Percentiles rank a stretch among this genome's conserved stretches.
phyloP scores from a whole-genome alignment of 2,888 invertebrate genomes.

The Archips crataeganus region DNA sequence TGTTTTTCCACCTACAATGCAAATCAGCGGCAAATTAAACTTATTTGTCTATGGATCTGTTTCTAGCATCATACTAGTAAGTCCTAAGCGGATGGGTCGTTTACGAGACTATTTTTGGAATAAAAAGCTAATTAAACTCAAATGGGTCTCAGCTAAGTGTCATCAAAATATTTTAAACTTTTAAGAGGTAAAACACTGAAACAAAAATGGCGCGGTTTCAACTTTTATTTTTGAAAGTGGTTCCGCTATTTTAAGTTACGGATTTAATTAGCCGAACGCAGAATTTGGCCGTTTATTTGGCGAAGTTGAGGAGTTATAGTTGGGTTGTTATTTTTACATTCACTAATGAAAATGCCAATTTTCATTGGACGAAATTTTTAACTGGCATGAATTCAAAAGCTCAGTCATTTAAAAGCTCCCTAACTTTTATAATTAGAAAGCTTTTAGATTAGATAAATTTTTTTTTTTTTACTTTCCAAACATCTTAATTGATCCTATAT shows the following conservation, averaged over 20 bases:
- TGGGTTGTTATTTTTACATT: conserved; percentile 19
- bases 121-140: too few relatives aligned
- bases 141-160: too few relatives aligned
- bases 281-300: conserved; percentile 38
- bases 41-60: too few relatives aligned
- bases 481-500: too few relatives aligned
- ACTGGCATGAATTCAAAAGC: conserved; percentile 12
- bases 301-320: conserved; percentile 31
- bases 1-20: too few relatives aligned
- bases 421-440: conserved; percentile 32
- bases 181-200: too few relatives aligned
- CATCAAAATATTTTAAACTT: too few relatives aligned
- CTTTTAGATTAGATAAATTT: neutral
- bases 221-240: neutral
- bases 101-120: too few relatives aligned
- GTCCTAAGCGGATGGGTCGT: too few relatives aligned
- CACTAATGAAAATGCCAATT: conserved; percentile 29
- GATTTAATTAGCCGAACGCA: conserved; percentile 31
- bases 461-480: neutral
- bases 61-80: too few relatives aligned
- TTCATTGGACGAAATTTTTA: conserved; percentile 21
- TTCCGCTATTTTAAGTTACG: neutral
- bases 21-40: too few relatives aligned
- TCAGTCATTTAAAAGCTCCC: conserved; percentile 1
- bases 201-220: neutral